Conservation (phyloP, 2,797 vertebrate genomes). For the Zonotrichia albicollis region DNA sequence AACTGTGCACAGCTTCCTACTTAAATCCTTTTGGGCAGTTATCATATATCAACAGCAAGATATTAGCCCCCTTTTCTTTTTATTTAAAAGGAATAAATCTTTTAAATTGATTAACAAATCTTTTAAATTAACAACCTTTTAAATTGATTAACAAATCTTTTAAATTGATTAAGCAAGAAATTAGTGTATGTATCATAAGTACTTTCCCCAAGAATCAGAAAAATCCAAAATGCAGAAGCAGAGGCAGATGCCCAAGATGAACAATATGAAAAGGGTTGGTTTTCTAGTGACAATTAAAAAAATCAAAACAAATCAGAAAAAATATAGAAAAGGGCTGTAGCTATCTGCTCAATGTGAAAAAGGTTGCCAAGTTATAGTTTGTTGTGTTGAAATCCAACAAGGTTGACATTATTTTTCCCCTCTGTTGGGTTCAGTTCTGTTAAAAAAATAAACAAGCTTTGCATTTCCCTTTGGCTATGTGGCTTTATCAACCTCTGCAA, state of each 20-base stretch:
- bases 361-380: not conserved
- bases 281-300: not conserved
- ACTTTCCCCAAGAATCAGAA: not conserved
- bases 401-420: conserved; percentile 8
- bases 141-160: not conserved
- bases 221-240: not conserved
- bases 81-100: not conserved
- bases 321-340: not conserved
- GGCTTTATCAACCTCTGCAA: not conserved
- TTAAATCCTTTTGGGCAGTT: not conserved
- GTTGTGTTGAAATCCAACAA: not conserved
- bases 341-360: not conserved
- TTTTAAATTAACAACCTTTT: not conserved
- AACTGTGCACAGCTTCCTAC: not conserved
- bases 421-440: not conserved
- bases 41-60: not conserved
- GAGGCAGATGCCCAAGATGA: not conserved
- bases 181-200: not conserved
- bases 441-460: conserved; percentile 17
- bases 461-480: not conserved
- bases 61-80: not conserved
- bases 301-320: not conserved
- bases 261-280: not conserved
- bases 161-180: not conserved
- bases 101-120: not conserved